Conservation (phyloP, 2,888 invertebrate genomes). For the Brachyptera risi region DNA sequence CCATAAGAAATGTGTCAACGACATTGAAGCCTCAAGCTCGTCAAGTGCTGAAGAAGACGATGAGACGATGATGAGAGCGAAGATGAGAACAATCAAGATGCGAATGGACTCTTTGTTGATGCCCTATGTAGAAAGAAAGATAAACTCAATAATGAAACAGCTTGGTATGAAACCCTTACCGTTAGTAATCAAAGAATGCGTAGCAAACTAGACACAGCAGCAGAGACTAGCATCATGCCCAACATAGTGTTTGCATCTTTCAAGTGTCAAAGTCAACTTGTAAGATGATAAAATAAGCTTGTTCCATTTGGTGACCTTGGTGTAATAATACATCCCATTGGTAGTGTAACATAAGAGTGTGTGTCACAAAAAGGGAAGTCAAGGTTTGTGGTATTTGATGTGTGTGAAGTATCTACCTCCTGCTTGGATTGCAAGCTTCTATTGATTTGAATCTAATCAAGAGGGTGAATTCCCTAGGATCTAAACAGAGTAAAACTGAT, state of each 20-base stretch:
- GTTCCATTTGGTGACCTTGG: neutral
- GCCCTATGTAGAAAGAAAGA: neutral
- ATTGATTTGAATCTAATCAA: neutral
- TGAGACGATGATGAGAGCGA: neutral
- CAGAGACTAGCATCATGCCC: slow-evolving; percentile 5
- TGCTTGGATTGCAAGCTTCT: neutral
- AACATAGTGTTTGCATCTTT: neutral
- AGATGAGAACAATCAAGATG: neutral
- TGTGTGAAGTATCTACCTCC: neutral
- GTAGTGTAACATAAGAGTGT: neutral
- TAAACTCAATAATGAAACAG: neutral
- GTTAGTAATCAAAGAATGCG: neutral
- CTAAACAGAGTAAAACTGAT: neutral
- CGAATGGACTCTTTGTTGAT: neutral
- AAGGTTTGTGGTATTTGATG: neutral
- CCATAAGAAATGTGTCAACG: neutral
- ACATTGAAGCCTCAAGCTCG: no score
- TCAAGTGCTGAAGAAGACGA: neutral
- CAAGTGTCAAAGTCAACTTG: neutral
- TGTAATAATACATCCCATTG: neutral
- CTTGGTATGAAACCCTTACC: neutral
- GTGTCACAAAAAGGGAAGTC: neutral
- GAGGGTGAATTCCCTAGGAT: neutral
- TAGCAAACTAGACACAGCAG: slow-evolving; percentile 3
- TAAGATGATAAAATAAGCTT: neutral